Conservation (phyloP, 2,888 invertebrate genomes). For the Pheosia tremula region DNA sequence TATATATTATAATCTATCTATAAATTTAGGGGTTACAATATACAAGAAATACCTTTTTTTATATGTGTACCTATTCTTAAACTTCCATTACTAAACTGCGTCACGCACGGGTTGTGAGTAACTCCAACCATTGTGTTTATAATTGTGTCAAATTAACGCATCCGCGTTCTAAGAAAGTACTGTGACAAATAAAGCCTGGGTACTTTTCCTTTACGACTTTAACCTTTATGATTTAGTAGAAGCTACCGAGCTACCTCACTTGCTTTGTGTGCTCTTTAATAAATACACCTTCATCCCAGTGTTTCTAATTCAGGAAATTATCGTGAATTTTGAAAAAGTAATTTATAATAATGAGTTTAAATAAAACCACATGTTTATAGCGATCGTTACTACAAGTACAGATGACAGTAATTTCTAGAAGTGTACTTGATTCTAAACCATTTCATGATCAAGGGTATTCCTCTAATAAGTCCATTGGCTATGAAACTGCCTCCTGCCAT, state of each 20-base stretch:
- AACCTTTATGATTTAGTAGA: constrained; percentile 25
- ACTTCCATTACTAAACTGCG: neutral
- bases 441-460: constrained; percentile 30
- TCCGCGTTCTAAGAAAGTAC: constrained; percentile 44
- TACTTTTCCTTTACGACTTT: constrained; percentile 8
- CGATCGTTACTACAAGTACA: too few species aligned
- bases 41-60: too few species aligned
- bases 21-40: too few species aligned
- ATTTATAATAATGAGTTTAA: constrained; percentile 54
- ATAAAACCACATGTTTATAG: neutral
- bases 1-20: too few species aligned
- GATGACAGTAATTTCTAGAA: constrained; percentile 13
- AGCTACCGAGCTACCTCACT: constrained; percentile 14
- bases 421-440: constrained; percentile 27
- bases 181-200: constrained; percentile 26
- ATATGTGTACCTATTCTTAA: too few species aligned
- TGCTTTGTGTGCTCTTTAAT: constrained; percentile 9
- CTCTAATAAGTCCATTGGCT: constrained; percentile 52
- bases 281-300: constrained; percentile 15
- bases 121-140: constrained; percentile 40
- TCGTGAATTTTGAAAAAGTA: constrained; percentile 44
- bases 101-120: constrained; percentile 31
- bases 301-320: constrained; percentile 49
- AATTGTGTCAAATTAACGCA: constrained; percentile 46
- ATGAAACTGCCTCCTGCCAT: constrained; percentile 54